phyloP scores from a whole-genome alignment of 2,888 invertebrate species.

The Pheosia gnoma region DNA sequence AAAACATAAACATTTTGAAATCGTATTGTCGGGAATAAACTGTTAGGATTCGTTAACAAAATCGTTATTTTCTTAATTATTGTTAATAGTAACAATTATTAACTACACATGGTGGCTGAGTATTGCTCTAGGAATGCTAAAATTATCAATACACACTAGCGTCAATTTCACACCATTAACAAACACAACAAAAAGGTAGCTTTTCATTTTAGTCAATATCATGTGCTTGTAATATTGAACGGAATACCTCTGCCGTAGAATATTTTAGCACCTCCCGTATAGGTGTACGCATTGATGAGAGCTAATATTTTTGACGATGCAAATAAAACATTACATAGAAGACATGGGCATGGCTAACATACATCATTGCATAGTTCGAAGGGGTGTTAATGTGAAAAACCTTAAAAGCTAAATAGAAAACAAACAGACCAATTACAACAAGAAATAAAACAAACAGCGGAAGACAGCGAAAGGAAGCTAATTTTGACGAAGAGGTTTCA shows the following conservation, averaged over 20 bases:
- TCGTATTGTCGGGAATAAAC: not conserved
- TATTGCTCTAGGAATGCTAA: not conserved
- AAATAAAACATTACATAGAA: not conserved
- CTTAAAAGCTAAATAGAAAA: conserved; percentile 31
- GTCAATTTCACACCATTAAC: not conserved
- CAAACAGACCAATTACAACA: conserved; percentile 39
- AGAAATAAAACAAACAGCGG: conserved; percentile 28
- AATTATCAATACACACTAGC: not conserved
- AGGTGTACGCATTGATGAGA: not conserved
- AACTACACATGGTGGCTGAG: not conserved
- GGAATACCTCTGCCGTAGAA: not conserved
- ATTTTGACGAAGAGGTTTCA: not conserved
- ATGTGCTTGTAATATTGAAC: not conserved
- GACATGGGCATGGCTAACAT: conserved; percentile 3
- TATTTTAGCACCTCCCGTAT: conserved; percentile 17
- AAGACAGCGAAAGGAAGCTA: conserved; percentile 30
- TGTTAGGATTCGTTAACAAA: not conserved
- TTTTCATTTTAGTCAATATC: not conserved
- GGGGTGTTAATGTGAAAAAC: conserved; percentile 17
- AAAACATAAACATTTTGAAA: not conserved
- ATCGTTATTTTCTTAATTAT: not conserved
- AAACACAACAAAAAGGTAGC: not conserved
- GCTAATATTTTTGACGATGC: not conserved
- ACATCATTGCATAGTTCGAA: conserved; percentile 9
- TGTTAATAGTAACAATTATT: not conserved